Base-by-base conservation (phyloP, 2,888 invertebrate genomes). In the Eudemis profundana region DNA sequence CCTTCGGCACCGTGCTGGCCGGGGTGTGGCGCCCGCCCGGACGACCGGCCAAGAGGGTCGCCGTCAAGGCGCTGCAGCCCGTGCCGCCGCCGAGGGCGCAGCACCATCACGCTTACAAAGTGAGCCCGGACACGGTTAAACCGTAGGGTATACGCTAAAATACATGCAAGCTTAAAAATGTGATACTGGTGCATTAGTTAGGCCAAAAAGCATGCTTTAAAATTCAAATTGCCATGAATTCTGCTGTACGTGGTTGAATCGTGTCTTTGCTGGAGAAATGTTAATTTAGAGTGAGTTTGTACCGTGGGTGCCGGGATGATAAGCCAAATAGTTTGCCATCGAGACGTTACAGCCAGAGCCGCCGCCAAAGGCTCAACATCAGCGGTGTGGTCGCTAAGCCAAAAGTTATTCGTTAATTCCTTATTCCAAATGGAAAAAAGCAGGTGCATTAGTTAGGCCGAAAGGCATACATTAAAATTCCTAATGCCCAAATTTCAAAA, bases 1-100 rank as follows among this genome's bases (percentile, higher is more conserved):
- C 99, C 0, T 99, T 99, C 92, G 99, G 99, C 0, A 98, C 99
- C 75, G 99, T 99, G 7, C 98, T 98, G 83, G 94, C 96, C 76
- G 98, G 96, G 0, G 93, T 93, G 4, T 96, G 95, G 84, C 94
- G 78, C 14, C 57, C 12, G n/a, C 61, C 44, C 3, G 53, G 50
- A 21, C 54, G 14, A 10, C 47, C 93, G 57, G 85, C 89, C 1
- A 92, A 93, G 64, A 94, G 96, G 66, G 97, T 98, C 1, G 99
- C 99, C 0, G 95, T 99, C 91, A 99, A 99, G 90, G 98, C 98
- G 94, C 87, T 99, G 65, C 98, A 98, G 84, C 98, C 99, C 0
- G 97, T 98, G 8, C 96, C 97, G 66, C 98, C 98, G 1, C 97
- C 86, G 0, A 0, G 71, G 68, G 27, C 70, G 76, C 46, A 82